Conservation (phyloP, 2,888 invertebrate genomes). For the Clostera curtula region DNA sequence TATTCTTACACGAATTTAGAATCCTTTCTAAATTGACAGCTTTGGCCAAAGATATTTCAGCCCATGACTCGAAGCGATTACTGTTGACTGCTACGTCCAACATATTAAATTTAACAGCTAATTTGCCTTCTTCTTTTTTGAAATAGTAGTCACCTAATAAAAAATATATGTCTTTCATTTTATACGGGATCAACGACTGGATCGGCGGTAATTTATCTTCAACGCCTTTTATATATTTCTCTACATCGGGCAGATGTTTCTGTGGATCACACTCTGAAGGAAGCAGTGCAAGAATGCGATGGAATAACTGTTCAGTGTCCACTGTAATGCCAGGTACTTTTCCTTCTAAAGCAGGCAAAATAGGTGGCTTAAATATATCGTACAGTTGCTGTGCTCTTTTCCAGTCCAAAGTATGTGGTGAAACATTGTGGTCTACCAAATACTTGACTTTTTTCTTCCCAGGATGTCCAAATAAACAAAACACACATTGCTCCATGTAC, state of each 20-base stretch:
- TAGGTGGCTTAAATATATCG: conserved; percentile 86
- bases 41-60: conserved; percentile 88
- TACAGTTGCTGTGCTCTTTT: conserved; percentile 83
- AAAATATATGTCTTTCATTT: conserved; percentile 87
- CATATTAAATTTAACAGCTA: conserved; percentile 87
- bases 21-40: conserved; percentile 85
- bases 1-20: conserved; percentile 82
- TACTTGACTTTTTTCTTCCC: conserved; percentile 76
- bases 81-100: conserved; percentile 89
- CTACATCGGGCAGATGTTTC: conserved; percentile 76
- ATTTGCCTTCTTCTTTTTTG: conserved; percentile 85
- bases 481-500: conserved; percentile 87
- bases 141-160: conserved; percentile 95
- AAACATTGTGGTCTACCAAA: conserved; percentile 85
- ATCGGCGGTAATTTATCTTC: conserved; percentile 70
- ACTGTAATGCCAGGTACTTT: conserved; percentile 83
- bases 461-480: conserved; percentile 90
- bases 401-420: conserved; percentile 82
- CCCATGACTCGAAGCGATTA: conserved; percentile 92
- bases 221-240: conserved; percentile 79
- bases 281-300: conserved; percentile 80
- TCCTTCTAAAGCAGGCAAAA: conserved; percentile 88
- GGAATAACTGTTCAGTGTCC: conserved; percentile 85
- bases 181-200: conserved; percentile 71
- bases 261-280: conserved; percentile 81